These are phyloP conservation scores for Furcula furcula DNA, from an alignment of 2,888 invertebrate species.

Conservation along the genomic window DNA sequence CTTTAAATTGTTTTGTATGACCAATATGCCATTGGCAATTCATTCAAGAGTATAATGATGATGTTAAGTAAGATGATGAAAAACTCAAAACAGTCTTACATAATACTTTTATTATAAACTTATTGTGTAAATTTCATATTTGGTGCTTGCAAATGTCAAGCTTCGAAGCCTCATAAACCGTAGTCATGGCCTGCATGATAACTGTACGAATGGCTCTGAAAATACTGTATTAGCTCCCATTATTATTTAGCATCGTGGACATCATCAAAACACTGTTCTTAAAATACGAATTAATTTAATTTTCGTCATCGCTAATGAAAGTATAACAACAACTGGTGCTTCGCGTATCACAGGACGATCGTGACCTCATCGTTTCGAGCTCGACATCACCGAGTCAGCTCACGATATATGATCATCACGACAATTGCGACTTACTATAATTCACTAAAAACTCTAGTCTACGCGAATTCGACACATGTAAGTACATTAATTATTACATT, in stretches of 20 bases:
- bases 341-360: slow-evolving; percentile 31
- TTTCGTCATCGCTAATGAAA: slow-evolving; percentile 19
- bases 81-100: no score
- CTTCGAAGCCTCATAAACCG: neutral
- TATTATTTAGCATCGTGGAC: no score
- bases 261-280: slow-evolving; percentile 16
- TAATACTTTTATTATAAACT: no score
- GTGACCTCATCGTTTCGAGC: slow-evolving; percentile 23
- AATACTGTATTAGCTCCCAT: no score
- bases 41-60: no score
- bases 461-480: slow-evolving; percentile 29
- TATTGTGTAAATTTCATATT: no score
- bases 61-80: no score
- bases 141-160: neutral
- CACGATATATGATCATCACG: slow-evolving; percentile 15
- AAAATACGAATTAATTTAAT: slow-evolving; percentile 17
- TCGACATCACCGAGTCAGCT: slow-evolving; percentile 17
- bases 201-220: neutral
- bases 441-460: slow-evolving; percentile 24
- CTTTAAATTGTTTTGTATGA: no score
- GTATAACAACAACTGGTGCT: slow-evolving; percentile 28
- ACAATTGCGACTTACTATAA: slow-evolving; percentile 29
- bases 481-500: slow-evolving; percentile 33
- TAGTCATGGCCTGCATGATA: neutral
- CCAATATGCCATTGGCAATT: no score